Evolutionary conservation across 2,797 vertebrate genomes (phyloP).

Genomic region (Ambastaia sidthimunki): DNA sequence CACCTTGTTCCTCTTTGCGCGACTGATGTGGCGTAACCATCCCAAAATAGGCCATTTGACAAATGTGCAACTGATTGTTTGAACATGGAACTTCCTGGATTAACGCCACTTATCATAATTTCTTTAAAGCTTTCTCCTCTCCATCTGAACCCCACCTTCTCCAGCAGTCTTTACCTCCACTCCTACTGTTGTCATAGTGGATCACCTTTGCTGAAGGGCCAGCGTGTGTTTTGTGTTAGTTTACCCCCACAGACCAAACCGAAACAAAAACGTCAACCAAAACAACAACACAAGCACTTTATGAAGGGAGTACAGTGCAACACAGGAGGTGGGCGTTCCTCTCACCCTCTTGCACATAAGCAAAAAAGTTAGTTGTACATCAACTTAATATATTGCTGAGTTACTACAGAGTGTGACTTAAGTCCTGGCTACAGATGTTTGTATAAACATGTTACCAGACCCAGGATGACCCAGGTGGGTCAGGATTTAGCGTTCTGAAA

Average conservation of each 20-base stretch:
- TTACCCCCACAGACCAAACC: constrained; percentile 65
- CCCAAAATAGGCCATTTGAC: constrained; percentile 79
- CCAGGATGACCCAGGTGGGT: constrained; percentile 60
- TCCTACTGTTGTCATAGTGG: constrained; percentile 69
- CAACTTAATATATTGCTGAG: constrained; percentile 79
- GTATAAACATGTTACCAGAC: constrained; percentile 69
- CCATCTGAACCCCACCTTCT: constrained; percentile 20
- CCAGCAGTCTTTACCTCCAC: constrained; percentile 68
- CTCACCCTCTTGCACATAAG: constrained; percentile 51
- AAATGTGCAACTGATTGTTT: constrained; percentile 82
- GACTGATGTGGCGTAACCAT: constrained; percentile 70
- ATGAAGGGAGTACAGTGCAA: constrained; percentile 50
- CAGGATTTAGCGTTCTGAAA: constrained; percentile 71
- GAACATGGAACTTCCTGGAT: constrained; percentile 79
- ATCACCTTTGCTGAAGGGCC: constrained; percentile 70
- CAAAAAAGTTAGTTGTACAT: constrained; percentile 59
- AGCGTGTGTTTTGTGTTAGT: constrained; percentile 56
- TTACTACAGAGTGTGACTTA: constrained; percentile 77
- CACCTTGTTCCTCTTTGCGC: constrained; percentile 77
- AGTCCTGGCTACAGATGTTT: constrained; percentile 74
- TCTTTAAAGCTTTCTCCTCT: constrained; percentile 69
- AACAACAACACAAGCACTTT: constrained; percentile 53
- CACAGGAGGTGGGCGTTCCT: constrained; percentile 46
- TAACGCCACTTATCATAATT: constrained; percentile 73
- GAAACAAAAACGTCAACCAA: constrained; percentile 62